These are phyloP conservation scores for Myopa testacea DNA, from an alignment of 2,888 invertebrate species.

Conservation along the genomic window DNA sequence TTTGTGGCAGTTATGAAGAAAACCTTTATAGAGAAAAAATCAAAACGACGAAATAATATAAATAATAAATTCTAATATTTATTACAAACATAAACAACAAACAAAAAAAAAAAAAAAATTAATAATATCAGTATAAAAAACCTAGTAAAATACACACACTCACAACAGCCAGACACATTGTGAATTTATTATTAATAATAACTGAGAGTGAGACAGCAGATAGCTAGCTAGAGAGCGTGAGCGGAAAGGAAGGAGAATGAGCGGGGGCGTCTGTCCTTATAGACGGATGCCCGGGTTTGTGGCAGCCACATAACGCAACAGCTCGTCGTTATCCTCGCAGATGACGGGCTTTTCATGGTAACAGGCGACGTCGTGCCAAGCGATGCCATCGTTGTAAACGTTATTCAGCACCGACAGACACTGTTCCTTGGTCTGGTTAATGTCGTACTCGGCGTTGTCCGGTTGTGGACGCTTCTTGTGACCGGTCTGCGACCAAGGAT, in stretches of 20 bases:
- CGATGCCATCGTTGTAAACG: slow-evolving; percentile 92
- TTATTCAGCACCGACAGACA: slow-evolving; percentile 90
- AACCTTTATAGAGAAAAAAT: slow-evolving; percentile 38
- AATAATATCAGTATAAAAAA: slow-evolving; percentile 51
- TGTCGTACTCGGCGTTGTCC: slow-evolving; percentile 91
- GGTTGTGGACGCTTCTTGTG: slow-evolving; percentile 91
- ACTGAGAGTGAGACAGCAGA: slow-evolving; percentile 30
- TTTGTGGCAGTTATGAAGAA: slow-evolving; percentile 35
- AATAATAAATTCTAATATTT: slow-evolving; percentile 64
- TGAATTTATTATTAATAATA: slow-evolving; percentile 35
- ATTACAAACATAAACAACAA: slow-evolving; percentile 59
- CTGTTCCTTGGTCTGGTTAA: slow-evolving; percentile 88
- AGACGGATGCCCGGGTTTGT: slow-evolving; percentile 87
- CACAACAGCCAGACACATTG: slow-evolving; percentile 20
- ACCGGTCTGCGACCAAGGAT: slow-evolving; percentile 91
- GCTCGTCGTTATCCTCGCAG: slow-evolving; percentile 90
- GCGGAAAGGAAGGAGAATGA: background rate
- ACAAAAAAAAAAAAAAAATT: slow-evolving; percentile 49
- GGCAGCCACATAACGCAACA: slow-evolving; percentile 85
- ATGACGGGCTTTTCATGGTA: slow-evolving; percentile 93
- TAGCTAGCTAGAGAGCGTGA: slow-evolving; percentile 11
- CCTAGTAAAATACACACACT: slow-evolving; percentile 50
- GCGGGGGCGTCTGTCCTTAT: slow-evolving; percentile 69
- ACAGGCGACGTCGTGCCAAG: slow-evolving; percentile 94
- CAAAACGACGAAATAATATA: slow-evolving; percentile 40